Conservation (phyloP, 2,888 invertebrate species). For the Ctena decussata region DNA sequence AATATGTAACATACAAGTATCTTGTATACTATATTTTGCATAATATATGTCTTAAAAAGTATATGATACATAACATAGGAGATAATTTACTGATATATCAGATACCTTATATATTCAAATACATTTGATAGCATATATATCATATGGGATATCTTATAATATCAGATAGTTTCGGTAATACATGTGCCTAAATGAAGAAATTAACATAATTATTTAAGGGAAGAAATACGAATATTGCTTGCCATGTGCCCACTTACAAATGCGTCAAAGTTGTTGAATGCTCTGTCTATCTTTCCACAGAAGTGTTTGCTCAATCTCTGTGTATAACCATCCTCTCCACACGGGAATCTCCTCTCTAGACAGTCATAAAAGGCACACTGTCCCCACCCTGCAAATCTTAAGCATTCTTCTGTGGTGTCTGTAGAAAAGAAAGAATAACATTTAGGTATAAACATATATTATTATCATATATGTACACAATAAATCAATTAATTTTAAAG, state of each 20-base stretch:
- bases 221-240: too few species aligned
- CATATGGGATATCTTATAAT: too few species aligned
- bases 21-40: too few species aligned
- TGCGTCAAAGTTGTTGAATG: slow-evolving; percentile 22
- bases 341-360: slow-evolving; percentile 71
- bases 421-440: neutral
- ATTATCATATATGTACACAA: neutral
- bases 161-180: too few species aligned
- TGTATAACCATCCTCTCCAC: slow-evolving; percentile 68
- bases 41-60: too few species aligned
- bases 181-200: too few species aligned
- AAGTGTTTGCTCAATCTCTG: slow-evolving; percentile 66
- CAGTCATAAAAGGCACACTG: slow-evolving; percentile 73
- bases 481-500: neutral
- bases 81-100: too few species aligned
- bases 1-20: too few species aligned
- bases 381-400: slow-evolving; percentile 37
- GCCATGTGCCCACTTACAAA: slow-evolving; percentile 54
- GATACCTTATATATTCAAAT: too few species aligned
- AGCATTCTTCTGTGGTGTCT: slow-evolving; percentile 18
- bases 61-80: too few species aligned
- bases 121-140: too few species aligned
- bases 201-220: too few species aligned
- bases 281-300: slow-evolving; percentile 58
- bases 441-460: neutral